A percentile compares a stretch with the other conserved stretches of the same genome.
Conservation (phyloP, 2,888 invertebrate species). For the Scaptomyza parva region DNA sequence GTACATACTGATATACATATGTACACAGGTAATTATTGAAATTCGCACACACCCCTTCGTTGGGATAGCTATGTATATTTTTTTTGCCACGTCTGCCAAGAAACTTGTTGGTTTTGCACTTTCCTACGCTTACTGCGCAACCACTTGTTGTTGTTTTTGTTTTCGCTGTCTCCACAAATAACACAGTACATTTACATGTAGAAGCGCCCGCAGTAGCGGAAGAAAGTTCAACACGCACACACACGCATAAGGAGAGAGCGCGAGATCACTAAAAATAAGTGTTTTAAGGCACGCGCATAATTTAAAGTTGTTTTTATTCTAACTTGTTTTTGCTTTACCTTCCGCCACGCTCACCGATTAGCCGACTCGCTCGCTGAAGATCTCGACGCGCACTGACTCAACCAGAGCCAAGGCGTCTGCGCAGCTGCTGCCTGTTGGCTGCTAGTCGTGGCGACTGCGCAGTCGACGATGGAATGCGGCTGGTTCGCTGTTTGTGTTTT, state of each 20-base stretch:
- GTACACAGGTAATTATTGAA: slow-evolving; percentile 3
- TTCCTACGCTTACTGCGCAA: slow-evolving; percentile 30
- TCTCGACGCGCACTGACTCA: slow-evolving; percentile 65
- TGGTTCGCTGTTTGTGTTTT: slow-evolving; percentile 48
- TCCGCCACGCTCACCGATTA: slow-evolving; percentile 11
- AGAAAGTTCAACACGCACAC: slow-evolving; percentile 62
- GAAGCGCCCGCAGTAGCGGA: slow-evolving; percentile 44
- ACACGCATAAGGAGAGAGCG: slow-evolving; percentile 2
- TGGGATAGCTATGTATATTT: slow-evolving; percentile 7
- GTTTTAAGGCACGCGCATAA: slow-evolving; percentile 44
- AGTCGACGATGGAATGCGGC: slow-evolving; percentile 68
- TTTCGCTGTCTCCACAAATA: slow-evolving; percentile 36
- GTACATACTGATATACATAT: not conserved
- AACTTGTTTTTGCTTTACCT: slow-evolving; percentile 15
- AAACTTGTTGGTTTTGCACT: slow-evolving; percentile 70
- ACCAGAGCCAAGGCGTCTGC: slow-evolving; percentile 44
- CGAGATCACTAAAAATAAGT: slow-evolving; percentile 37
- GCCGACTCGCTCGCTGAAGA: slow-evolving; percentile 60
- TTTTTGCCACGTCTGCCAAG: slow-evolving; percentile 50
- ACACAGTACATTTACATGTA: slow-evolving; percentile 47
- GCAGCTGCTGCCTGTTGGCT: slow-evolving; percentile 42
- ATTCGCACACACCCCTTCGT: slow-evolving; percentile 1
- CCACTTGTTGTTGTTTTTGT: slow-evolving; percentile 41
- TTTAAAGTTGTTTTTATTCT: slow-evolving; percentile 48
- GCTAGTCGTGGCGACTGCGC: slow-evolving; percentile 43